These are phyloP conservation scores for Mirza zaza DNA, from an alignment of 2,113 vertebrate genomes.

Conservation along the genomic window DNA sequence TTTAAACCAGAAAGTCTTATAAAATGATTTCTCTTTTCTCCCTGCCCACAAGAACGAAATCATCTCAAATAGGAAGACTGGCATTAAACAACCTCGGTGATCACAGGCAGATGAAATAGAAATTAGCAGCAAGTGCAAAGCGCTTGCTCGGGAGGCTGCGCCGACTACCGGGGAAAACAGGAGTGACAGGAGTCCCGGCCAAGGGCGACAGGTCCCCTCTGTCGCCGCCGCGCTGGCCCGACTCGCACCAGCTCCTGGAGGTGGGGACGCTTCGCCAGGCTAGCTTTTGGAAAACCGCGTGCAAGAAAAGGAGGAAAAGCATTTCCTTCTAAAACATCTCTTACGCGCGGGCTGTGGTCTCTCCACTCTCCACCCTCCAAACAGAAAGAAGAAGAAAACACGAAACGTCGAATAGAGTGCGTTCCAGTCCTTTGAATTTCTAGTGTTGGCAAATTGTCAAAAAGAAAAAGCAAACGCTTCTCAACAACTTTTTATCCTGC, in stretches of 20 bases:
- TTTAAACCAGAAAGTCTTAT: neutral
- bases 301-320: neutral
- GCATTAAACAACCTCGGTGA: neutral
- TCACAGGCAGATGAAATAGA: too few relatives aligned
- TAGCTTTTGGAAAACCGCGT: neutral
- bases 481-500: neutral
- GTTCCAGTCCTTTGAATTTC: neutral
- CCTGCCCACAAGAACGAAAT: neutral
- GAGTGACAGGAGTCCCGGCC: neutral
- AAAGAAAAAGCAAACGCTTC: neutral
- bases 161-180: too few relatives aligned
- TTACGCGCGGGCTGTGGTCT: neutral
- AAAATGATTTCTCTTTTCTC: neutral
- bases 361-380: rapidly evolving
- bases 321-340: neutral
- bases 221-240: neutral
- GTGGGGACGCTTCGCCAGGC: too few relatives aligned
- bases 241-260: neutral
- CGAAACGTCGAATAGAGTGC: neutral
- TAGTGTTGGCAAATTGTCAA: neutral
- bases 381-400: neutral
- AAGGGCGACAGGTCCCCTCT: neutral
- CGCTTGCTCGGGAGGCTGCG: neutral
- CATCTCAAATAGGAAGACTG: neutral
- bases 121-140: neutral